Evolutionary conservation across 1,140 invertebrate genomes (phyloP).

Genomic region (Stenopsyche tienmushanensis): DNA sequence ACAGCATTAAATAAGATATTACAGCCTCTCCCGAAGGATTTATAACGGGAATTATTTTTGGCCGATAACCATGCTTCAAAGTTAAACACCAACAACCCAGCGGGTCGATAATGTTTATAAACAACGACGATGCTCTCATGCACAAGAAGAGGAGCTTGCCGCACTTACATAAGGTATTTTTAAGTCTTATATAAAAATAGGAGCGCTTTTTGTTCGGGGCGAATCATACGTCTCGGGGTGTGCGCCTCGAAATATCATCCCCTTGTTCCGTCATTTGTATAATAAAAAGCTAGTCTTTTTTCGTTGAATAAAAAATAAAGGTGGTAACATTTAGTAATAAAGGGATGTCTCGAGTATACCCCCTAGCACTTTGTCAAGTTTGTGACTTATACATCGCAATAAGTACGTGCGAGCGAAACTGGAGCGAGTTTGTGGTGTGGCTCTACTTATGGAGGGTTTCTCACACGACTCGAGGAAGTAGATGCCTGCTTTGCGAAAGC

Average conservation of each 20-base stretch:
- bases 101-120: too few relatives aligned
- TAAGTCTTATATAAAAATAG: neutral
- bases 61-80: too few relatives aligned
- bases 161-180: too few relatives aligned
- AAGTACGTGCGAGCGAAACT: slow-evolving; percentile 13
- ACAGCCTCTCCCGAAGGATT: too few relatives aligned
- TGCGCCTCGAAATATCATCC: slow-evolving; percentile 29
- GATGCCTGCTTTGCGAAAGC: neutral
- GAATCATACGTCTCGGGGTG: neutral
- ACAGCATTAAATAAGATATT: too few relatives aligned
- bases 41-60: too few relatives aligned
- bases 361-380: slow-evolving; percentile 32
- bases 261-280: slow-evolving; percentile 35
- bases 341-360: slow-evolving; percentile 35
- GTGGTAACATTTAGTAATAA: slow-evolving; percentile 41
- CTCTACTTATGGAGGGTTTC: too few relatives aligned
- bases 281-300: slow-evolving; percentile 29
- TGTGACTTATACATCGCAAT: slow-evolving; percentile 28
- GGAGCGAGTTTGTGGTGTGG: too few relatives aligned
- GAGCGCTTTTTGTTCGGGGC: slow-evolving; percentile 13
- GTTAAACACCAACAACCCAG: too few relatives aligned
- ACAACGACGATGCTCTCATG: too few relatives aligned
- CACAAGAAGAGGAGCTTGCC: too few relatives aligned
- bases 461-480: neutral
- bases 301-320: slow-evolving; percentile 37